Evolutionary conservation across 2,797 vertebrate species (phyloP).

Genomic region (Halcyon chelicuti): DNA sequence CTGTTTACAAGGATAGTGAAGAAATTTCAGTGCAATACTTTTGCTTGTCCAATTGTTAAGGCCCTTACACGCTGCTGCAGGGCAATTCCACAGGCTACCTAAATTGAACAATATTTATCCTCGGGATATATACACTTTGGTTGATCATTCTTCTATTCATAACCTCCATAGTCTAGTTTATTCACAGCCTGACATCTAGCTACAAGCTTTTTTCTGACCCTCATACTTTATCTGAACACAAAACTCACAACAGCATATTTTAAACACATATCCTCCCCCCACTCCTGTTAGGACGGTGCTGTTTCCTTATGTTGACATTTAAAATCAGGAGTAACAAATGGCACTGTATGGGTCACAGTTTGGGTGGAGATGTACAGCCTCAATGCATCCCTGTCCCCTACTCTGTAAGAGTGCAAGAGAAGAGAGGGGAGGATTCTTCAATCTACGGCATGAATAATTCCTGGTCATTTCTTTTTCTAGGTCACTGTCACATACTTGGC

Average conservation of each 20-base stretch:
- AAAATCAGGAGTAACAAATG: not conserved
- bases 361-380: not conserved
- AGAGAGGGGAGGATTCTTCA: not conserved
- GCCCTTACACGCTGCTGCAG: not conserved
- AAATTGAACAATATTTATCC: not conserved
- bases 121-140: not conserved
- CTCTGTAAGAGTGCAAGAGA: not conserved
- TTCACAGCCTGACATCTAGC: not conserved
- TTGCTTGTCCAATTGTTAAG: not conserved
- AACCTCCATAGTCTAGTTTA: not conserved
- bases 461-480: not conserved
- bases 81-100: not conserved
- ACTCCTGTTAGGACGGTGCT: not conserved
- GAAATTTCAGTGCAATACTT: not conserved
- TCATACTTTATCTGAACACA: not conserved
- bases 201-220: not conserved
- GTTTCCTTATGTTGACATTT: not conserved
- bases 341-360: not conserved
- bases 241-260: not conserved
- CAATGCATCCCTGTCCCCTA: fast-evolving
- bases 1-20: not conserved
- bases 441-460: not conserved
- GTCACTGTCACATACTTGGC: not conserved
- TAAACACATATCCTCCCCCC: not conserved
- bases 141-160: not conserved